Evolutionary conservation across 2,797 vertebrate genomes (phyloP), one percentile per base, ranked within the genome.

Genomic region (Danio albolineatus): DNA sequence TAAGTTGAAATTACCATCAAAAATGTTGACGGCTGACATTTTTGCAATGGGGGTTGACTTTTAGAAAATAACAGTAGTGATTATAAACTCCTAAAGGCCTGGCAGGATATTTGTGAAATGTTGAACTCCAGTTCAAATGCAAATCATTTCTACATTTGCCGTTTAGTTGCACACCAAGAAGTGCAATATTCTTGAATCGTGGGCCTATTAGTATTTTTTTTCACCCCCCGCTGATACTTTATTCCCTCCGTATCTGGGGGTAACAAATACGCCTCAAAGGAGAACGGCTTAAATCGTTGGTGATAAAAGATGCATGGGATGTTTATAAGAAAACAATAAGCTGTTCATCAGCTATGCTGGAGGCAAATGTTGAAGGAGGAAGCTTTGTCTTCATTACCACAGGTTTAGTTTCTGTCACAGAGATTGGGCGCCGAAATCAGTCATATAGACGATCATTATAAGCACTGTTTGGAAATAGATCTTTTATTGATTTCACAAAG

Each of bases 321-420:
- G 83, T 73, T 84, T 81, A 65, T 77, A 84, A 73, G 64, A 78
- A 84, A 84, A 84, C 83, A 83, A 81, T 77, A 61, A 75, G 66
- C 75, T 71, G 80, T 84, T 86, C 84, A 84, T 86, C 76, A 74
- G 60, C 38, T 49, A 21, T 49, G 76, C 85, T 75, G 75, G 44
- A 78, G 85, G 85, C 83, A 57, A 81, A 57, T 66, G 28, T 70
- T 61, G 64, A 69, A 60, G 72, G 61, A 79, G 60, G 43, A 39
- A 59, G 78, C 83, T 86, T 81, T 77, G 62, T 86, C 85, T 84
- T 84, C 85, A 86, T 86, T 86, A 86, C 80, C 75, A 19, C 72
- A 76, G 72, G 83, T 84, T 86, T 84, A 13, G 75, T 79, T 84
- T 84, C 74, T 43, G 72, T 84, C 83, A 69, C 56, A 38, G 72